Percentiles rank a stretch among this genome's conserved stretches.
phyloP scores from a whole-genome alignment of 2,797 vertebrate genomes.

The Acanthurus leucopareius region DNA sequence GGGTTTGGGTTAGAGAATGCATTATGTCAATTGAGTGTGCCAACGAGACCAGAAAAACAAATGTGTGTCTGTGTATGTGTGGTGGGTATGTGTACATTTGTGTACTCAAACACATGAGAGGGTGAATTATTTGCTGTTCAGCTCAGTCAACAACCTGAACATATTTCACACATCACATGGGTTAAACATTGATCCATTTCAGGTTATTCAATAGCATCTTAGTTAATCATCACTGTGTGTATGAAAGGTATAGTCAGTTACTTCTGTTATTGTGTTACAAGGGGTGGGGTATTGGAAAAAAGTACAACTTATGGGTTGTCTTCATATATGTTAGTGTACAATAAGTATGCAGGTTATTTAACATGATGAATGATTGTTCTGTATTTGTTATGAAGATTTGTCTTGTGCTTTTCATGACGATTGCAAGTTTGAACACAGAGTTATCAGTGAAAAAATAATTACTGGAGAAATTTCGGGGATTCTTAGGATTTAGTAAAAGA shows the following conservation, averaged over 20 bases:
- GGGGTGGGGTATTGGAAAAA: background rate
- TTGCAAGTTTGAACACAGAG: too few species aligned
- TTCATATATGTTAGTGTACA: too few species aligned
- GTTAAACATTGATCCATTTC: conserved; percentile 23
- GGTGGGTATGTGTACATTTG: background rate
- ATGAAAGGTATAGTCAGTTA: background rate
- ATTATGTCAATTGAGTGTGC: too few species aligned
- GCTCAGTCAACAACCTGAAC: conserved; percentile 4
- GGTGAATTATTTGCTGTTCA: background rate
- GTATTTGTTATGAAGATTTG: too few species aligned
- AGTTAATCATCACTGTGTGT: background rate
- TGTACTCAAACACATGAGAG: background rate
- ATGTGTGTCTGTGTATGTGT: background rate
- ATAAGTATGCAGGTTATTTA: too few species aligned
- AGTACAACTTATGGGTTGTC: background rate
- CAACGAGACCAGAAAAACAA: too few species aligned
- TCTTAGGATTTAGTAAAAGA: too few species aligned
- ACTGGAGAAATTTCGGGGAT: too few species aligned
- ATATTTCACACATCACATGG: background rate
- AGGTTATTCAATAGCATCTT: background rate
- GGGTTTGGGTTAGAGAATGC: too few species aligned
- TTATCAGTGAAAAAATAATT: too few species aligned
- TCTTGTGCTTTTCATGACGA: too few species aligned
- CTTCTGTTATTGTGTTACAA: background rate
- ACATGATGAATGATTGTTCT: too few species aligned